Conservation (phyloP, 2,888 invertebrate species). For the Gymnocheta viridis region DNA sequence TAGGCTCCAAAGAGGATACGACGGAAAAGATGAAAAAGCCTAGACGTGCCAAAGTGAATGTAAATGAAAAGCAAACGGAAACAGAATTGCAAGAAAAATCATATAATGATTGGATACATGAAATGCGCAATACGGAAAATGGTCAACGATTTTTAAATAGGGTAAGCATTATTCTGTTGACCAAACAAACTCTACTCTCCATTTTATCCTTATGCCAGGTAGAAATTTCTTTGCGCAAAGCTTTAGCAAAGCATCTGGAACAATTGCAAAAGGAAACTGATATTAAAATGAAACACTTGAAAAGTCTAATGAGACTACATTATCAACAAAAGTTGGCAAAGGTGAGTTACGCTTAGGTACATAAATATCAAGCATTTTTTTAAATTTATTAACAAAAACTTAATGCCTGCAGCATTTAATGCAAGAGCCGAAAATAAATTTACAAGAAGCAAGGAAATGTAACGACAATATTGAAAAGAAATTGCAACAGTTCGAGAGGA, state of each 20-base stretch:
- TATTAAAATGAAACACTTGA: constrained; percentile 77
- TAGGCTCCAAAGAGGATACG: constrained; percentile 20
- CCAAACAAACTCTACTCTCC: too few relatives aligned
- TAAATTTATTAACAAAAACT: neutral
- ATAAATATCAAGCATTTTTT: neutral
- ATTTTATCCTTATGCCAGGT: constrained; percentile 70
- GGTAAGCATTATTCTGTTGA: too few relatives aligned
- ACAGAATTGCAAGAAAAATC: constrained; percentile 69
- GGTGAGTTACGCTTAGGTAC: constrained; percentile 71
- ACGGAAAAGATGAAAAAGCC: neutral
- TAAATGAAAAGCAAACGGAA: constrained; percentile 53
- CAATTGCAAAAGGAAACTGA: constrained; percentile 75
- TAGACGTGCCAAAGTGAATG: neutral
- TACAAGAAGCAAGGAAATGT: constrained; percentile 70
- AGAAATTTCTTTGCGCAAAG: constrained; percentile 77
- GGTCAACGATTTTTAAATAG: constrained; percentile 79
- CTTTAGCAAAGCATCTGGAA: constrained; percentile 76
- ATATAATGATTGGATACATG: constrained; percentile 80
- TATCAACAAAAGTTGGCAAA: constrained; percentile 77
- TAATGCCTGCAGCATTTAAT: constrained; percentile 72
- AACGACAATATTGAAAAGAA: constrained; percentile 76
- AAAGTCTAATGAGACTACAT: constrained; percentile 76
- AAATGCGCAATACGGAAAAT: constrained; percentile 78
- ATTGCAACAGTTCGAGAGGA: constrained; percentile 76
- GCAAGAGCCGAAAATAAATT: constrained; percentile 63